These are phyloP conservation scores for Artibeus lituratus DNA, from an alignment of 2,797 vertebrate genomes.

Conservation along the genomic window DNA sequence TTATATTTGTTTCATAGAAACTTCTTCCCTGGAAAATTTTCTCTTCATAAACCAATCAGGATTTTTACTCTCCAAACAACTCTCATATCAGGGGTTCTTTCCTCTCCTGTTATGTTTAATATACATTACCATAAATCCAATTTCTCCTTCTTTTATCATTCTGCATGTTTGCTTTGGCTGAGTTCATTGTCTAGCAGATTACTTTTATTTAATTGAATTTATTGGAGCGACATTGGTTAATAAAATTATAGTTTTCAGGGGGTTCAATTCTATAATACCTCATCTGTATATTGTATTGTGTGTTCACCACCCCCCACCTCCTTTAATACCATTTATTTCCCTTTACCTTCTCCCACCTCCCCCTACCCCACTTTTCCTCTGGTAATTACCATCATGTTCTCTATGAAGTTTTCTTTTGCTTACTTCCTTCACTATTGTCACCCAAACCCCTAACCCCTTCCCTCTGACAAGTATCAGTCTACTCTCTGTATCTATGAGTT, in stretches of 20 bases:
- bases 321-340: not conserved
- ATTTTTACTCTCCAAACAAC: not conserved
- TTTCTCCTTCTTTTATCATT: not conserved
- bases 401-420: not conserved
- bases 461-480: not conserved
- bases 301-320: not conserved
- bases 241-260: not conserved
- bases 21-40: not conserved
- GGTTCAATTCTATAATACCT: not conserved
- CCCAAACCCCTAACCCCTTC: not conserved
- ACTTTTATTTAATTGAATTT: not conserved
- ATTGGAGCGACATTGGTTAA: not conserved
- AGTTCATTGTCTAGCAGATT: not conserved
- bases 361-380: not conserved
- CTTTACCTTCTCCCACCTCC: not conserved
- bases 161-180: not conserved
- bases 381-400: not conserved
- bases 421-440: not conserved
- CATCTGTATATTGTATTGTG: not conserved
- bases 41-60: not conserved
- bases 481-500: not conserved
- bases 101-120: not conserved
- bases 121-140: not conserved
- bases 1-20: not conserved
- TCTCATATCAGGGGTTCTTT: not conserved